These are phyloP conservation scores for Malacosoma neustria DNA, from an alignment of 2,888 invertebrate genomes.

Conservation along the genomic window DNA sequence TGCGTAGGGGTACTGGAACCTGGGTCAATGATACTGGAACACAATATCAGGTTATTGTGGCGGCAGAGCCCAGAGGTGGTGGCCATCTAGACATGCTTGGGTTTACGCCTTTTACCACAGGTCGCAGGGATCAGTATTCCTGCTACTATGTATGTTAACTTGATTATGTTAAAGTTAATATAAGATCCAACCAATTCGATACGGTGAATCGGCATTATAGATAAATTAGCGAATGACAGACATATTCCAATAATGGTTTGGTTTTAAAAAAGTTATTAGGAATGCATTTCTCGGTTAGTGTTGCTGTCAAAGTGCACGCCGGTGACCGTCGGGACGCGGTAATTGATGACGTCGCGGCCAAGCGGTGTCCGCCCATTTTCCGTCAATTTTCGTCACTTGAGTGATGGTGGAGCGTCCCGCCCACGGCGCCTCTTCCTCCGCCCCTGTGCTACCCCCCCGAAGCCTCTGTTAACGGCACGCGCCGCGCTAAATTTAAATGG, in stretches of 20 bases:
- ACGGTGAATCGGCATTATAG: too few relatives aligned
- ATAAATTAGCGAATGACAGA: too few relatives aligned
- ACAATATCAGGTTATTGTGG: too few relatives aligned
- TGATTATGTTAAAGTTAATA: too few relatives aligned
- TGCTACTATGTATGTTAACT: too few relatives aligned
- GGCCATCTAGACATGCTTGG: too few relatives aligned
- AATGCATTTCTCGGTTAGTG: constrained; percentile 47
- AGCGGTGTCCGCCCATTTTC: constrained; percentile 74
- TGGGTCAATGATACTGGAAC: too few relatives aligned
- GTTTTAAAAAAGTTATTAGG: constrained; percentile 50
- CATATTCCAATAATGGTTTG: constrained; percentile 37
- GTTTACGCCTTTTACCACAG: too few relatives aligned
- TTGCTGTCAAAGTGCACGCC: constrained; percentile 39
- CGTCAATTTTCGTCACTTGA: constrained; percentile 76
- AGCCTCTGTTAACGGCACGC: constrained; percentile 55
- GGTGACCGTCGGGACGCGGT: constrained; percentile 68
- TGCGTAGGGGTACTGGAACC: too few relatives aligned
- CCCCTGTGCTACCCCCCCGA: constrained; percentile 19
- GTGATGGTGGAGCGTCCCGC: constrained; percentile 69
- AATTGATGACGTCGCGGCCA: constrained; percentile 73
- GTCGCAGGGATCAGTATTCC: too few relatives aligned
- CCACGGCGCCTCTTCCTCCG: constrained; percentile 32
- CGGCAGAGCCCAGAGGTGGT: too few relatives aligned
- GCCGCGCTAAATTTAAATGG: constrained; percentile 72
- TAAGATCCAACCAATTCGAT: too few relatives aligned